phyloP scores from a whole-genome alignment of 2,113 vertebrate species.

The Lethenteron reissneri region DNA sequence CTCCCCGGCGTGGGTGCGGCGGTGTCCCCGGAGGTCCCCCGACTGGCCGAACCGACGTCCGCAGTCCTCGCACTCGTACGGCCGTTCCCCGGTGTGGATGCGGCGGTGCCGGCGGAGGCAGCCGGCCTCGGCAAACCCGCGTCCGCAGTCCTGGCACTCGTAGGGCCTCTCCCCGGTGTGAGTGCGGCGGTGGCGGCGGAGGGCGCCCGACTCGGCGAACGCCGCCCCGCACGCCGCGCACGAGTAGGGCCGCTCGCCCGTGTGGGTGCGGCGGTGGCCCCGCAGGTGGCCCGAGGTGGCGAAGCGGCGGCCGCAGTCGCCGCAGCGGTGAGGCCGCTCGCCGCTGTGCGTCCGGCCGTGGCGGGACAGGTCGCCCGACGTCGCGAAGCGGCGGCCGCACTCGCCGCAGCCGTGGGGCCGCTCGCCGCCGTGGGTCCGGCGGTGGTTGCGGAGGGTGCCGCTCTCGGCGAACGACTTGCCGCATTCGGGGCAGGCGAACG shows the following conservation, averaged over 20 bases:
- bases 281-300: too few species aligned
- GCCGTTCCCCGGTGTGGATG: neutral
- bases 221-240: too few species aligned
- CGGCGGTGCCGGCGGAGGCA: neutral
- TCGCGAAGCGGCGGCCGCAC: slow-evolving; percentile 7
- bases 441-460: slow-evolving; percentile 15
- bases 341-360: slow-evolving; percentile 3
- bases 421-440: slow-evolving; percentile 17
- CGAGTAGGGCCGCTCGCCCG: too few species aligned
- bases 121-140: neutral
- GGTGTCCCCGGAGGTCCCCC: neutral
- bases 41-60: neutral
- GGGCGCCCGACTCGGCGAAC: too few species aligned
- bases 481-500: slow-evolving; percentile 15
- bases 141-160: neutral
- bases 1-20: neutral
- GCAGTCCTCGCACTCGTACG: neutral
- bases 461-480: slow-evolving; percentile 16
- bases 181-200: neutral
- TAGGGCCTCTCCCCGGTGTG: neutral
- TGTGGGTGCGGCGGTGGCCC: too few species aligned
- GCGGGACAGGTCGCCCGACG: neutral
- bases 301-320: too few species aligned
- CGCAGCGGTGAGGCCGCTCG: neutral
- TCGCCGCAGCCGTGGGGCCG: slow-evolving; percentile 15